Conservation (phyloP, 2,797 vertebrate genomes). For the Melanotaenia nigrans region DNA sequence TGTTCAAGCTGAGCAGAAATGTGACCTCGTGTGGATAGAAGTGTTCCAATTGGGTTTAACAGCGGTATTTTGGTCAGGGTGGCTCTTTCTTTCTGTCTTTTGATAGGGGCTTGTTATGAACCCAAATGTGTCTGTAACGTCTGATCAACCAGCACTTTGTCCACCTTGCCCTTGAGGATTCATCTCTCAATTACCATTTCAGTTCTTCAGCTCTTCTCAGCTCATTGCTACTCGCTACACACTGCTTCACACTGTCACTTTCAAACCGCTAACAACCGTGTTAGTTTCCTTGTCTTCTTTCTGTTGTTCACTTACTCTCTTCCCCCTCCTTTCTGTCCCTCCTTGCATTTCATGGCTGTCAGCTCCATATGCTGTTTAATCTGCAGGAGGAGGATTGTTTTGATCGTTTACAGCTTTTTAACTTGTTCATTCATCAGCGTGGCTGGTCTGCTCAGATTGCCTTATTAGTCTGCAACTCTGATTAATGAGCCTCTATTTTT, state of each 20-base stretch:
- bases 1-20: constrained; percentile 67
- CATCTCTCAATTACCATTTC: constrained; percentile 53
- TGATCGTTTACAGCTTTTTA: constrained; percentile 52
- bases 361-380: constrained; percentile 66
- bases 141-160: constrained; percentile 53
- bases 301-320: constrained; percentile 41
- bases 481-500: constrained; percentile 59
- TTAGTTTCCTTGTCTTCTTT: constrained; percentile 51
- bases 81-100: constrained; percentile 50
- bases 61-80: constrained; percentile 73
- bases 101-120: constrained; percentile 16
- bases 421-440: constrained; percentile 61
- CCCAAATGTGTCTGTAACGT: constrained; percentile 25
- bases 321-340: constrained; percentile 29
- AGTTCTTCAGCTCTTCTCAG: constrained; percentile 57
- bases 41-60: constrained; percentile 67
- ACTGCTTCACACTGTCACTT: constrained; percentile 61
- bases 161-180: constrained; percentile 34
- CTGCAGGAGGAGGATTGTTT: constrained; percentile 50
- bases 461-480: constrained; percentile 48
- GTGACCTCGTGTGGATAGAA: constrained; percentile 68
- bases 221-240: constrained; percentile 49
- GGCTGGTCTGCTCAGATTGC: constrained; percentile 32
- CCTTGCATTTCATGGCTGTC: constrained; percentile 71
- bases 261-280: constrained; percentile 61